Conservation (phyloP, 2,888 invertebrate species). For the Ophion obscuratus region DNA sequence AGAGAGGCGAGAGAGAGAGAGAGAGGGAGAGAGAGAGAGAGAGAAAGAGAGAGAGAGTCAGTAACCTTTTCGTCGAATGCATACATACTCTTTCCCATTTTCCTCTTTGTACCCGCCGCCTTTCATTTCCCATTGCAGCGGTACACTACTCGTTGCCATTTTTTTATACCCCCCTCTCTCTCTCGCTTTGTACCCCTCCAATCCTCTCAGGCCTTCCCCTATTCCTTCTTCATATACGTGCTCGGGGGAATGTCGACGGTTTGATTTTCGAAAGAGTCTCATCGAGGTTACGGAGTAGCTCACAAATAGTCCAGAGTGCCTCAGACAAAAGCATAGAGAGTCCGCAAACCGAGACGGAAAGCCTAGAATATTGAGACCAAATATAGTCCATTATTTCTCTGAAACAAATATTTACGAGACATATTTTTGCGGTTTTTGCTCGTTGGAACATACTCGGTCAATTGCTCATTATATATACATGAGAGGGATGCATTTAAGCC, state of each 20-base stretch:
- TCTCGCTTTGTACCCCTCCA: not conserved
- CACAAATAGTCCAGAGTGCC: slow-evolving; percentile 25
- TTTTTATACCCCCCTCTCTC: slow-evolving; percentile 62
- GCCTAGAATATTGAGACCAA: slow-evolving; percentile 2
- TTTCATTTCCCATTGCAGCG: slow-evolving; percentile 78
- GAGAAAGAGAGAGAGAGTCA: not conserved
- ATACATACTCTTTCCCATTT: slow-evolving; percentile 43
- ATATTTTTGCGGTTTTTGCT: not conserved
- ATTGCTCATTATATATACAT: not conserved
- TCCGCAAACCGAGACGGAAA: slow-evolving; percentile 15
- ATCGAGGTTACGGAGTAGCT: slow-evolving; percentile 46
- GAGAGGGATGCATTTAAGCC: not conserved
- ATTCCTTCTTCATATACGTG: slow-evolving; percentile 33
- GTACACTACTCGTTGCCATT: slow-evolving; percentile 77
- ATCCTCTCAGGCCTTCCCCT: slow-evolving; percentile 19
- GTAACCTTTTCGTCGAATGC: slow-evolving; percentile 60
- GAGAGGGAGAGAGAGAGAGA: not conserved
- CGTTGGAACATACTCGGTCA: not conserved
- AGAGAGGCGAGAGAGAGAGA: not conserved
- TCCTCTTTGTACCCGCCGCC: slow-evolving; percentile 74
- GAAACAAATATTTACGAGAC: not conserved
- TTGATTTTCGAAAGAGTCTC: slow-evolving; percentile 60
- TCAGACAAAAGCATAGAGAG: slow-evolving; percentile 23
- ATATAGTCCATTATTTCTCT: not conserved
- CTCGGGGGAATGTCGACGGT: slow-evolving; percentile 52